phyloP scores from a whole-genome alignment of 2,113 vertebrate species.

The Thermophis baileyi region DNA sequence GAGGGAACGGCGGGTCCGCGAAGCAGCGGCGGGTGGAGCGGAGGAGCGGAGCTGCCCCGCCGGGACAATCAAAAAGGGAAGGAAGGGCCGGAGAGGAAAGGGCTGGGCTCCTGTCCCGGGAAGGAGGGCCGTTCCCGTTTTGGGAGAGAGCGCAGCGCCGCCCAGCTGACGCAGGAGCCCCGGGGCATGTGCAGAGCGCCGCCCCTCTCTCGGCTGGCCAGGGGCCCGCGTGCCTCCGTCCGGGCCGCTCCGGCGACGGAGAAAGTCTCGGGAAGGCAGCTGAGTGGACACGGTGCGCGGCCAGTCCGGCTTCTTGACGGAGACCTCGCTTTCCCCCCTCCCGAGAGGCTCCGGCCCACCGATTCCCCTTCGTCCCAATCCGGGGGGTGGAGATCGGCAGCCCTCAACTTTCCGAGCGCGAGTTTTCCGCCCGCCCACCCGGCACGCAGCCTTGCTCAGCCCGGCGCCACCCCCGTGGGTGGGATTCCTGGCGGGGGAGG shows the following conservation, averaged over 20 bases:
- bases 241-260: not conserved
- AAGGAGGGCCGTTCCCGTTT: not conserved
- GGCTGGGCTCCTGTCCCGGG: not conserved
- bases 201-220: not conserved
- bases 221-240: not conserved
- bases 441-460: not conserved
- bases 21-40: not conserved
- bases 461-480: not conserved
- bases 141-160: not conserved
- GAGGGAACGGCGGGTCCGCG: not conserved
- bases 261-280: not conserved
- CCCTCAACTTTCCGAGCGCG: not conserved
- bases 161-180: not conserved
- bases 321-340: too few relatives aligned
- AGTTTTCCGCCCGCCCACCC: not conserved
- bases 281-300: not conserved
- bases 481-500: not conserved
- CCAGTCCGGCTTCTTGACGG: not conserved
- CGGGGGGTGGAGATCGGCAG: not conserved
- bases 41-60: not conserved
- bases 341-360: not conserved
- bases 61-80: too few relatives aligned
- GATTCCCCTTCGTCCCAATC: not conserved
- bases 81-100: not conserved
- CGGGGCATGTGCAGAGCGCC: constrained; percentile 1